phyloP scores from a whole-genome alignment of 2,888 invertebrate genomes.

The Plusia festucae region DNA sequence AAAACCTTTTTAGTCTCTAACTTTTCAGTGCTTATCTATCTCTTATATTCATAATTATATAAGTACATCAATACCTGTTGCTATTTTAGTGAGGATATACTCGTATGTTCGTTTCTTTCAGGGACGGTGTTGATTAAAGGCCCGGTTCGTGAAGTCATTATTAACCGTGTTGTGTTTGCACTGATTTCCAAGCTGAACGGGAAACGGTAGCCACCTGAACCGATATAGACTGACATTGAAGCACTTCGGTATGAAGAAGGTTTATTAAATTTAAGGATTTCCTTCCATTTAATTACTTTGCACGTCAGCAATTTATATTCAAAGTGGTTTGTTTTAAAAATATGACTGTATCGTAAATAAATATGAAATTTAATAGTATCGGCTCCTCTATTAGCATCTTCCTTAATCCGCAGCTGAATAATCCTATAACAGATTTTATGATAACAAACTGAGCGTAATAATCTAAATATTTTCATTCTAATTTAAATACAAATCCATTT shows the following conservation, averaged over 20 bases:
- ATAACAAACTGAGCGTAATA: neutral
- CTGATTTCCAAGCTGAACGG: conserved; percentile 21
- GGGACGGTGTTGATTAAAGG: conserved; percentile 1
- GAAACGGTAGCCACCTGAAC: neutral
- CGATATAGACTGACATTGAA: neutral
- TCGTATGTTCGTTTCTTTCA: neutral
- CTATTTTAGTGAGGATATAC: neutral
- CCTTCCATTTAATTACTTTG: too few relatives aligned
- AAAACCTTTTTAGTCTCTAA: too few relatives aligned
- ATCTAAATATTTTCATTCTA: neutral
- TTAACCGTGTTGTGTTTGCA: conserved; percentile 5
- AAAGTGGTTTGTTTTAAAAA: too few relatives aligned
- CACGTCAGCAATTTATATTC: too few relatives aligned
- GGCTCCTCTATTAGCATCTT: conserved; percentile 1
- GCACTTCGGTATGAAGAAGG: neutral
- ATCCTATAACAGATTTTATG: neutral
- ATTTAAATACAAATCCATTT: conserved; percentile 3
- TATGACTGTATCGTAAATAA: too few relatives aligned
- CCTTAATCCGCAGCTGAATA: conserved; percentile 1
- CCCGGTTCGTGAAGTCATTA: conserved; percentile 2
- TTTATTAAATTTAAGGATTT: neutral
- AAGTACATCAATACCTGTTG: neutral
- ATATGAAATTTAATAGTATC: conserved; percentile 8
- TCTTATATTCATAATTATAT: neutral
- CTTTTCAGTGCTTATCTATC: neutral